phyloP scores from a whole-genome alignment of 2,113 vertebrate genomes.

The Psephotus haematonotus region DNA sequence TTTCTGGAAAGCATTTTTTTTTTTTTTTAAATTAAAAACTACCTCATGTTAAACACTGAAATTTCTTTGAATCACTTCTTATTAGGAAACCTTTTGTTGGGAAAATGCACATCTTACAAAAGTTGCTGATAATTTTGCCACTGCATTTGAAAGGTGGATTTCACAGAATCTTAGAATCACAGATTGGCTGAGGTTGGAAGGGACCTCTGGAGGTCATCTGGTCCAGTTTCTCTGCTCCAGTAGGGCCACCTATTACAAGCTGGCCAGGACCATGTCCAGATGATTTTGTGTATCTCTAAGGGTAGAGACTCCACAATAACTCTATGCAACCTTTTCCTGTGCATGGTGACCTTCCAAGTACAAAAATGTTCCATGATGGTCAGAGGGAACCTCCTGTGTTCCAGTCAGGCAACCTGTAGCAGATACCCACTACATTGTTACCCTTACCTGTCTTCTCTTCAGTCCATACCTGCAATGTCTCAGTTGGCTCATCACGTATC shows the following conservation, averaged over 20 bases:
- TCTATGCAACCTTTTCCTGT: neutral
- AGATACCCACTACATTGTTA: neutral
- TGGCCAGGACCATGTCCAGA: neutral
- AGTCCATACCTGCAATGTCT: neutral
- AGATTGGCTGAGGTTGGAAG: neutral
- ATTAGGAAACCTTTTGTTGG: neutral
- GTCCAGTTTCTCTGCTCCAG: neutral
- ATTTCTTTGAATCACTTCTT: neutral
- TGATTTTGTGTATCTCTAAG: neutral
- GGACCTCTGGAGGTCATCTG: neutral
- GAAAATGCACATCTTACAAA: neutral
- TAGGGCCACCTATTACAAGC: neutral
- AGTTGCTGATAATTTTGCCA: neutral
- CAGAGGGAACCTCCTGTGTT: neutral
- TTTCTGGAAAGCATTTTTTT: neutral
- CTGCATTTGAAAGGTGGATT: neutral
- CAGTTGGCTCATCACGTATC: neutral
- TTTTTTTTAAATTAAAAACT: too few relatives aligned
- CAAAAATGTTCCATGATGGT: neutral
- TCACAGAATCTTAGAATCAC: neutral
- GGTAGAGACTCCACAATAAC: too few relatives aligned
- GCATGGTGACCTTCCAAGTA: neutral
- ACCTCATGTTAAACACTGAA: neutral
- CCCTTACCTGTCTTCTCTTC: neutral
- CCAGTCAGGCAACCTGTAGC: neutral